Evolutionary conservation across 2,113 vertebrate species (phyloP).

Genomic region (Conger conger): DNA sequence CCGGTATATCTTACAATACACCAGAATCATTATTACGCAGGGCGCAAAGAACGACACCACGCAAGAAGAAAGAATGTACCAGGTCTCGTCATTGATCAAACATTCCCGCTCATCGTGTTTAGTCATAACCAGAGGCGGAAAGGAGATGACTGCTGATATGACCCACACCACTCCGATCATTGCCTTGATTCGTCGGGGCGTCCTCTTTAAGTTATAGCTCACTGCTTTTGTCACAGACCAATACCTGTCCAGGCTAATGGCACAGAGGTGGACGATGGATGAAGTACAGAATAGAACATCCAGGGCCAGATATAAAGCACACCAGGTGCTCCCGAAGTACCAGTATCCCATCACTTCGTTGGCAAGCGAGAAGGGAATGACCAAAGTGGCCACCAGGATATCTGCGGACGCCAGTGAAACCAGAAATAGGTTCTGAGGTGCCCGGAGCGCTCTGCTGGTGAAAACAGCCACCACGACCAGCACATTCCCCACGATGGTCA

Average conservation of each 20-base stretch:
- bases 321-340: slow-evolving; percentile 81
- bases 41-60: slow-evolving; percentile 81
- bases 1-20: slow-evolving; percentile 83
- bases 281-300: slow-evolving; percentile 84
- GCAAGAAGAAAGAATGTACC: slow-evolving; percentile 85
- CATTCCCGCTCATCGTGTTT: slow-evolving; percentile 61
- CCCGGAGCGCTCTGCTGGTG: slow-evolving; percentile 83
- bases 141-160: slow-evolving; percentile 74
- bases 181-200: slow-evolving; percentile 71
- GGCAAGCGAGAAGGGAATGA: slow-evolving; percentile 90
- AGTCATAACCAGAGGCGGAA: slow-evolving; percentile 75
- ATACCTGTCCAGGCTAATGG: slow-evolving; percentile 86
- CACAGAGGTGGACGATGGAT: slow-evolving; percentile 84
- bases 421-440: slow-evolving; percentile 89
- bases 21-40: slow-evolving; percentile 78
- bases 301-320: slow-evolving; percentile 81
- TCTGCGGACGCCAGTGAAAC: slow-evolving; percentile 87
- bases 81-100: slow-evolving; percentile 79
- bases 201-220: slow-evolving; percentile 79
- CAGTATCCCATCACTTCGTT: slow-evolving; percentile 89
- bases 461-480: slow-evolving; percentile 80
- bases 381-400: slow-evolving; percentile 86
- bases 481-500: slow-evolving; percentile 75
- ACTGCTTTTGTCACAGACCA: slow-evolving; percentile 82
- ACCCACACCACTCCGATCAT: slow-evolving; percentile 79